These are phyloP conservation scores for Opisthocomus hoazin DNA, from an alignment of 2,113 vertebrate genomes.

Conservation along the genomic window DNA sequence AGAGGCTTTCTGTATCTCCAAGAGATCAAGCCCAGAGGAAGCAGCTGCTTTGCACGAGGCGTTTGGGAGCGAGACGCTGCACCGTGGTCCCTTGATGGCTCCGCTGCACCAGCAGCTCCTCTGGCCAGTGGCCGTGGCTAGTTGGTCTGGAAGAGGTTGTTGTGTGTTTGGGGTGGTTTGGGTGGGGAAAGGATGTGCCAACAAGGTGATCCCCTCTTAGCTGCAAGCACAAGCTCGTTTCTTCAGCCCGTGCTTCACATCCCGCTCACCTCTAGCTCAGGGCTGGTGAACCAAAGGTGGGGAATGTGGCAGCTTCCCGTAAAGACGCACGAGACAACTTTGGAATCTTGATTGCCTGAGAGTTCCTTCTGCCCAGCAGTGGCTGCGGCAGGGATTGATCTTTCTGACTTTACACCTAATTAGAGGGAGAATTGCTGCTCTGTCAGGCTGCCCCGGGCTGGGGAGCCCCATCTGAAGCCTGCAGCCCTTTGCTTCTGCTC, in stretches of 20 bases:
- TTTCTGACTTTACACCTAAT: not conserved
- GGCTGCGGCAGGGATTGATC: not conserved
- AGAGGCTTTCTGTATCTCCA: not conserved
- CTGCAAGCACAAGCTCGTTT: not conserved
- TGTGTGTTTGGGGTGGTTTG: not conserved
- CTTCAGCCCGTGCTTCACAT: not conserved
- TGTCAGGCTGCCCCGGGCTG: not conserved
- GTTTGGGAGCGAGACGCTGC: not conserved
- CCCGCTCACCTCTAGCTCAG: accelerated
- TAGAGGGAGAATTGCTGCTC: not conserved
- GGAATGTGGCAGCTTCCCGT: not conserved
- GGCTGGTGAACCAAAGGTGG: not conserved
- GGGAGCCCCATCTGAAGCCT: not conserved
- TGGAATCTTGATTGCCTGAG: not conserved
- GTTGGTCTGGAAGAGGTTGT: not conserved
- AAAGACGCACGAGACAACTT: not conserved
- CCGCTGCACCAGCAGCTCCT: not conserved
- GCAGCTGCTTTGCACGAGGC: not conserved
- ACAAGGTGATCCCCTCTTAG: not conserved
- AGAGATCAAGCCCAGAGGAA: not conserved
- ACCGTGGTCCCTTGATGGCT: not conserved
- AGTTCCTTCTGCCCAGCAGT: not conserved
- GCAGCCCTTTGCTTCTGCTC: not conserved
- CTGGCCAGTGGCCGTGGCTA: accelerated
- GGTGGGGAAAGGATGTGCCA: not conserved